A percentile compares a stretch with the other conserved stretches of the same genome.
Evolutionary conservation across 2,888 invertebrate genomes (phyloP).

Genomic region (Dicyrtomina minuta): DNA sequence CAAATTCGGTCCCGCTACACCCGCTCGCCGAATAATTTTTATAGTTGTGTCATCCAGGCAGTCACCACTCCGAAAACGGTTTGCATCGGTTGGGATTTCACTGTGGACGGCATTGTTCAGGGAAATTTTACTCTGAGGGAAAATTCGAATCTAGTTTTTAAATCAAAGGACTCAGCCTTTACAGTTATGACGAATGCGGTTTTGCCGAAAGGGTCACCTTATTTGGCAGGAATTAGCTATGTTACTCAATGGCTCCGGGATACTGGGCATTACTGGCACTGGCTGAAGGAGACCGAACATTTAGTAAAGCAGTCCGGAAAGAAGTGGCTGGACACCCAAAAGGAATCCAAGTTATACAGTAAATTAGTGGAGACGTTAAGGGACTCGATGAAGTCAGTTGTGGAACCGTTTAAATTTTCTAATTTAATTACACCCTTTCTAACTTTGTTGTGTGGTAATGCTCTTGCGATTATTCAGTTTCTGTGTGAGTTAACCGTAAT

Average conservation of each 20-base stretch:
- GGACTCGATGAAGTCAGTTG: too few species aligned
- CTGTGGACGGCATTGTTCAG: neutral
- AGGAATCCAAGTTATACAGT: neutral
- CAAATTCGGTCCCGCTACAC: neutral
- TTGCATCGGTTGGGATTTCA: constrained; percentile 4
- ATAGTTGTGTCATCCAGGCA: neutral
- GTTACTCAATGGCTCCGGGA: neutral
- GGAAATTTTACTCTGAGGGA: neutral
- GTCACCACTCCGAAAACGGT: neutral
- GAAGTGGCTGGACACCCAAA: neutral
- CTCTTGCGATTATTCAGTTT: too few species aligned
- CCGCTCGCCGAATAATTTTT: neutral
- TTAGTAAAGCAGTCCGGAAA: neutral
- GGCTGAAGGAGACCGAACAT: neutral
- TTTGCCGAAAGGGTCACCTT: neutral
- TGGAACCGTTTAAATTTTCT: too few species aligned
- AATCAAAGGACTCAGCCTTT: neutral
- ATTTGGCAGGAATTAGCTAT: neutral
- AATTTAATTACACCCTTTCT: too few species aligned
- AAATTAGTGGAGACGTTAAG: too few species aligned
- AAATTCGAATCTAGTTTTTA: neutral
- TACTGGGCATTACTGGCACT: neutral
- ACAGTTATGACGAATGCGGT: neutral
- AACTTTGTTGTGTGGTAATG: too few species aligned
- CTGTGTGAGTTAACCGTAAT: too few species aligned